phyloP scores from a whole-genome alignment of 2,888 invertebrate genomes.

The Brachynemurus nebulosus region DNA sequence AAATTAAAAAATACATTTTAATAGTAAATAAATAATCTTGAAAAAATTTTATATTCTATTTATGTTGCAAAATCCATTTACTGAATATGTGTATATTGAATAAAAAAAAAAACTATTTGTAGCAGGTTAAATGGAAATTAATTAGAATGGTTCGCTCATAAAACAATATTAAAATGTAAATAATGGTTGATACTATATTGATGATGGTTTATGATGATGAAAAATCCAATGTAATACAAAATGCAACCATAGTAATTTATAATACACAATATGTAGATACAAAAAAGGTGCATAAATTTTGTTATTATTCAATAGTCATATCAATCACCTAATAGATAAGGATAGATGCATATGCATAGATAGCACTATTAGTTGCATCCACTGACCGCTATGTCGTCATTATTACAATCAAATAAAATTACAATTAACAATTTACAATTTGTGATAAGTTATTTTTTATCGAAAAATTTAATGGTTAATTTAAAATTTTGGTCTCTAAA shows the following conservation, averaged over 20 bases:
- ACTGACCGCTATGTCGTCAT: neutral
- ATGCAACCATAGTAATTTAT: too few relatives aligned
- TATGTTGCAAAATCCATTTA: too few relatives aligned
- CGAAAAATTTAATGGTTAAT: too few relatives aligned
- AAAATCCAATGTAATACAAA: neutral
- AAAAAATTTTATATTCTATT: neutral
- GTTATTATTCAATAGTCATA: too few relatives aligned
- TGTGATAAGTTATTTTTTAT: too few relatives aligned
- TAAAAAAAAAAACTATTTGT: neutral
- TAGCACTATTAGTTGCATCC: too few relatives aligned
- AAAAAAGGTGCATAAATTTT: neutral
- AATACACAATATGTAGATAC: neutral
- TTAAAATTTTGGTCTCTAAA: too few relatives aligned
- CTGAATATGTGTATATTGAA: too few relatives aligned
- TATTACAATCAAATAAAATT: conserved; percentile 1
- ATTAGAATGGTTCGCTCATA: neutral
- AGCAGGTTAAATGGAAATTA: neutral
- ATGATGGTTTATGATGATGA: conserved; percentile 1
- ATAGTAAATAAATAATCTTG: neutral
- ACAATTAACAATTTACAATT: conserved; percentile 1
- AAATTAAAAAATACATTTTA: neutral
- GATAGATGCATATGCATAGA: too few relatives aligned
- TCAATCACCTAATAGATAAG: too few relatives aligned
- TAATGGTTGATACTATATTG: too few relatives aligned
- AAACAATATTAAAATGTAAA: conserved; percentile 1